phyloP scores from a whole-genome alignment of 2,888 invertebrate genomes.

The Miltochrista miniata region DNA sequence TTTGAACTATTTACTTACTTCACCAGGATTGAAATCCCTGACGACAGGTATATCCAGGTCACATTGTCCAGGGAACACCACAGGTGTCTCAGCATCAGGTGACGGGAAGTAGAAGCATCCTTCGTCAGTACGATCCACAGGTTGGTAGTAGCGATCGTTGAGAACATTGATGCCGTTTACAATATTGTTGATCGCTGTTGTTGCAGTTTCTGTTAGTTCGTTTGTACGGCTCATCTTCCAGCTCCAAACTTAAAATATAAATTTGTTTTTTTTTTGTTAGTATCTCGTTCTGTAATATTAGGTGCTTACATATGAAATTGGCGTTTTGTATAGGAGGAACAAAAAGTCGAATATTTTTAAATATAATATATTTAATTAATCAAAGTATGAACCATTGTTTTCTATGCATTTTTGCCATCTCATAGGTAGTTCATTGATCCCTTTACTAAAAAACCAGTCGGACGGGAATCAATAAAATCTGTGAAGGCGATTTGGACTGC shows the following conservation, averaged over 20 bases:
- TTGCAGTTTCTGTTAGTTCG: slow-evolving; percentile 37
- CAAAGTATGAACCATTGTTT: no score
- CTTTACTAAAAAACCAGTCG: no score
- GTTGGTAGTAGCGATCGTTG: slow-evolving; percentile 49
- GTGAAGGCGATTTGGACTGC: no score
- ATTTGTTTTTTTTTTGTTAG: no score
- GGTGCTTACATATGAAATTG: no score
- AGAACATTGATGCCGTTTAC: slow-evolving; percentile 45
- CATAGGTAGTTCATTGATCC: no score
- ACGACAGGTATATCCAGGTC: slow-evolving; percentile 48
- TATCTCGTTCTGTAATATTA: no score
- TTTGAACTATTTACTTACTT: slow-evolving; percentile 40
- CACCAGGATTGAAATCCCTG: slow-evolving; percentile 45
- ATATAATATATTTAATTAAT: no score
- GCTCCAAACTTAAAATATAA: slow-evolving; percentile 52
- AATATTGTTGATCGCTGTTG: slow-evolving; percentile 43
- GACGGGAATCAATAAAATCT: no score
- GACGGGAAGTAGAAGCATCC: slow-evolving; percentile 61
- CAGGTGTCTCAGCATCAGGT: slow-evolving; percentile 31
- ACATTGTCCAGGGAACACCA: slow-evolving; percentile 59
- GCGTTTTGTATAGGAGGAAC: no score
- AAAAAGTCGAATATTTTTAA: no score
- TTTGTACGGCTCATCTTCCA: slow-evolving; percentile 65
- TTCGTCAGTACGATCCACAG: slow-evolving; percentile 42
- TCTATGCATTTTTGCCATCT: no score